Conservation (phyloP, 2,888 invertebrate species). For the Cenopis cana region DNA sequence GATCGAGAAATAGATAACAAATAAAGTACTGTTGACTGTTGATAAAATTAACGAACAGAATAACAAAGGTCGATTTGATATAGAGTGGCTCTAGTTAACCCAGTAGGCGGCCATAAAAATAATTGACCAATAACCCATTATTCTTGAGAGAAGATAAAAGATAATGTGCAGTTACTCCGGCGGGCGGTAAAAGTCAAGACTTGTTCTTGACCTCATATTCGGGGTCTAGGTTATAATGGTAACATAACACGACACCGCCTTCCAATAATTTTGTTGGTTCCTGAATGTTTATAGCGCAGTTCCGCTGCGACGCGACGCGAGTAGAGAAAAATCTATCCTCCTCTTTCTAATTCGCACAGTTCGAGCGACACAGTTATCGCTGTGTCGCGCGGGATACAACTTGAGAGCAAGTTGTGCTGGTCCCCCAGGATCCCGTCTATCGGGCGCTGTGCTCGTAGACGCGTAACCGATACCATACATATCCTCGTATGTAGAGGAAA, state of each 20-base stretch:
- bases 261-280: not conserved
- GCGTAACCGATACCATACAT: too few relatives aligned
- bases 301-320: too few relatives aligned
- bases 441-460: too few relatives aligned
- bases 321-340: too few relatives aligned
- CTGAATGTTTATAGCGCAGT: not conserved
- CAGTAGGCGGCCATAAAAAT: conserved; percentile 34
- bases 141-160: conserved; percentile 20
- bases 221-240: not conserved
- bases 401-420: too few relatives aligned
- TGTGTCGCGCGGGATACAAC: too few relatives aligned
- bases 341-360: too few relatives aligned
- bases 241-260: not conserved
- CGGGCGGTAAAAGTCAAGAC: not conserved
- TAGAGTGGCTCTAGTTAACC: conserved; percentile 10
- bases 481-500: too few relatives aligned
- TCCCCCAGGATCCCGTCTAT: too few relatives aligned
- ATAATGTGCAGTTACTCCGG: conserved; percentile 21
- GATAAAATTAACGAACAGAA: not conserved
- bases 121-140: conserved; percentile 29
- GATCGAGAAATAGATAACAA: not conserved
- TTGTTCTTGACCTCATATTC: not conserved
- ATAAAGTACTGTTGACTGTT: not conserved
- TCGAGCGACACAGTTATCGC: too few relatives aligned
- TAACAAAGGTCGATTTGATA: conserved; percentile 1